Evolutionary conservation across 2,888 invertebrate genomes (phyloP).

Genomic region (Choristoneura rosaceana): DNA sequence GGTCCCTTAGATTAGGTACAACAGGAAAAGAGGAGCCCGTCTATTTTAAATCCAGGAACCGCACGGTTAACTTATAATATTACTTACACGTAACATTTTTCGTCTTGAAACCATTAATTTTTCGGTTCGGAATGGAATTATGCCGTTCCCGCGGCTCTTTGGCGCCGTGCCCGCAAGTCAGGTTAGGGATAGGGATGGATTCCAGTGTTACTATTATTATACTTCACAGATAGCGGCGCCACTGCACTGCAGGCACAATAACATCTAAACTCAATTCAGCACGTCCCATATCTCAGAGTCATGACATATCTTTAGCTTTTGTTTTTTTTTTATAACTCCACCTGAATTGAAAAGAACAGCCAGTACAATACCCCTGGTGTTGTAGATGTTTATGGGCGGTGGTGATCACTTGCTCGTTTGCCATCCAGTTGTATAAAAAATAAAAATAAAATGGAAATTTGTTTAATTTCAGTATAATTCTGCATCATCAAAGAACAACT

Average conservation of each 20-base stretch:
- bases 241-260: not conserved
- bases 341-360: too few species aligned
- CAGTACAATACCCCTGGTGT: too few species aligned
- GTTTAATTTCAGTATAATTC: not conserved
- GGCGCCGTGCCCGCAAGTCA: slow-evolving; percentile 31
- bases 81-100: slow-evolving; percentile 27
- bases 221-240: not conserved
- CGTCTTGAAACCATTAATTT: slow-evolving; percentile 19
- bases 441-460: too few species aligned
- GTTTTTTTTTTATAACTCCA: not conserved
- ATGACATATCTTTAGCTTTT: not conserved
- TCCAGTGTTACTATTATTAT: slow-evolving; percentile 28
- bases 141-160: slow-evolving; percentile 35
- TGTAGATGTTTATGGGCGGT: too few species aligned
- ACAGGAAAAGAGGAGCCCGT: too few species aligned
- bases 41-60: too few species aligned
- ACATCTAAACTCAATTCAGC: not conserved
- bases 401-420: too few species aligned
- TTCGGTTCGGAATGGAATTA: slow-evolving; percentile 30
- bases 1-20: too few species aligned
- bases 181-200: slow-evolving; percentile 35
- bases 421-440: too few species aligned
- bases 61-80: not conserved
- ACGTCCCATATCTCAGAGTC: not conserved
- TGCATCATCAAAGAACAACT: not conserved